Conservation (phyloP, 2,113 vertebrate genomes). For the Channa maculata region DNA sequence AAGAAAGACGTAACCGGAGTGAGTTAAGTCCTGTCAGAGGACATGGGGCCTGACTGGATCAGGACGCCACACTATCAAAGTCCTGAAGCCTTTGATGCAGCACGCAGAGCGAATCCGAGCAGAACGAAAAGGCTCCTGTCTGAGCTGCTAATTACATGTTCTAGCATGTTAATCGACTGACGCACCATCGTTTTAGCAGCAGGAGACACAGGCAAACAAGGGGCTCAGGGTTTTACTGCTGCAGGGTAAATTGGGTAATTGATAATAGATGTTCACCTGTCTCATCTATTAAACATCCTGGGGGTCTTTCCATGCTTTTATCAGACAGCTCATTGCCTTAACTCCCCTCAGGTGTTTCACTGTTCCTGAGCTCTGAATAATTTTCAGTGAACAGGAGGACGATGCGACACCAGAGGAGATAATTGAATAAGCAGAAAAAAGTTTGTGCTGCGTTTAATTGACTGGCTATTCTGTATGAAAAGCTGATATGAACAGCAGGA, state of each 20-base stretch:
- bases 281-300: conserved; percentile 4
- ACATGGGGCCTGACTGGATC: too few species aligned
- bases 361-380: conserved; percentile 3
- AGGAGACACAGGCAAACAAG: neutral
- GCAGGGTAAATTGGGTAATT: conserved; percentile 4
- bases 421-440: neutral
- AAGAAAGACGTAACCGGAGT: too few species aligned
- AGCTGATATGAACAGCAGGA: too few species aligned
- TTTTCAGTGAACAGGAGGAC: neutral
- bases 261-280: conserved; percentile 13
- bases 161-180: conserved; percentile 48
- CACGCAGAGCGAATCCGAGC: conserved; percentile 31
- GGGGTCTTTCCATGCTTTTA: neutral
- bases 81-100: too few species aligned
- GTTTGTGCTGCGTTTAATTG: neutral
- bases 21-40: too few species aligned
- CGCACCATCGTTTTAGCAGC: conserved; percentile 25
- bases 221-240: neutral
- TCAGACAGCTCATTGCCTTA: neutral
- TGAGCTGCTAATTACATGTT: conserved; percentile 49
- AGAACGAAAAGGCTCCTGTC: conserved; percentile 14
- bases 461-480: neutral
- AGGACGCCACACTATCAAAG: too few species aligned
- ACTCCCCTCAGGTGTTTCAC: neutral
- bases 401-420: too few species aligned